Evolutionary conservation across 2,797 vertebrate genomes (phyloP).

Genomic region (Buphagus erythrorhynchus): DNA sequence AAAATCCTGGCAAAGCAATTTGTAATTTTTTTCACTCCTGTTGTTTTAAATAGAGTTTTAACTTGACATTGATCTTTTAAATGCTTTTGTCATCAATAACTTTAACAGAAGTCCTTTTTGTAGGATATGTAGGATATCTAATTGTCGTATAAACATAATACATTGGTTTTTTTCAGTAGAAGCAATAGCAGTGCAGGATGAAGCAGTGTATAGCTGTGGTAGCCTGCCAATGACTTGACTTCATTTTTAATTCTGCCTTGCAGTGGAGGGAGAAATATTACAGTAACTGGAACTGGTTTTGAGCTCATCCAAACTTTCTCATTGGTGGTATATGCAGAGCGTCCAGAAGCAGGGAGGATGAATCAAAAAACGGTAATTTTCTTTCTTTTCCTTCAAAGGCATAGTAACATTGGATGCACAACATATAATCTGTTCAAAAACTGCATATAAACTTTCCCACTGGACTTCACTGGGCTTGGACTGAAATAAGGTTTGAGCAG

Average conservation of each 20-base stretch:
- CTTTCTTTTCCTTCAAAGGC: neutral
- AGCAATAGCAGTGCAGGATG: neutral
- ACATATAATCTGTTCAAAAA: neutral
- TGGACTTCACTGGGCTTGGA: neutral
- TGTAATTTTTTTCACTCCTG: neutral
- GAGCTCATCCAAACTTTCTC: slow-evolving; percentile 81
- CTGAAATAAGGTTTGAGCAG: neutral
- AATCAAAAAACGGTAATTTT: slow-evolving; percentile 53
- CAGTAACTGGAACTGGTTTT: slow-evolving; percentile 88
- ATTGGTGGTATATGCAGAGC: slow-evolving; percentile 76
- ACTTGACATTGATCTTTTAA: neutral
- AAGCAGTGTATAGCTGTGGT: neutral
- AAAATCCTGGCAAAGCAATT: neutral
- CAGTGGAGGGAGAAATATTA: slow-evolving; percentile 93
- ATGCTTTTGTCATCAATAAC: neutral
- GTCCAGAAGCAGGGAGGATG: slow-evolving; percentile 58
- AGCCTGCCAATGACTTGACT: neutral
- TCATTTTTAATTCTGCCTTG: slow-evolving; percentile 44
- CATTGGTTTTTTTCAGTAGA: neutral
- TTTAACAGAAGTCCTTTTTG: neutral
- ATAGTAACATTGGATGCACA: neutral
- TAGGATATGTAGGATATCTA: neutral
- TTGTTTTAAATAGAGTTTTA: neutral
- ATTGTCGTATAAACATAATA: neutral
- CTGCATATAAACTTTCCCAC: neutral